Evolutionary conservation across 2,113 vertebrate genomes (phyloP).

Genomic region (Poeciliopsis retropinna): DNA sequence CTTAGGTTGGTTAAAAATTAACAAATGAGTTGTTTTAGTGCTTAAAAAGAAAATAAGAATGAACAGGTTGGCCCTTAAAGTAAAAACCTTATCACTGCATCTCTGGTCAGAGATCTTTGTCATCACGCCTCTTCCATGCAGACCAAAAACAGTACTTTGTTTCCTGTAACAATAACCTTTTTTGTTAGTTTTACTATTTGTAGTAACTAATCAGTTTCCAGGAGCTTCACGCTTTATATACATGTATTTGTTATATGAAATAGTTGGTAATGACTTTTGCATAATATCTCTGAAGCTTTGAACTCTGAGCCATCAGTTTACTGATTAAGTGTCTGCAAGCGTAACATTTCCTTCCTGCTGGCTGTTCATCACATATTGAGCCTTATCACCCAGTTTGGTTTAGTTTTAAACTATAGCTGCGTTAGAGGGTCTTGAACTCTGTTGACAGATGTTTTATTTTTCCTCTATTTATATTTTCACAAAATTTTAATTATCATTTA

Average conservation of each 20-base stretch:
- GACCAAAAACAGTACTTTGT: neutral
- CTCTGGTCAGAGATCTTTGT: neutral
- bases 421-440: too few relatives aligned
- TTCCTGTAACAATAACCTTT: neutral
- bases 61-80: neutral
- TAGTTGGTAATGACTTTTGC: too few relatives aligned
- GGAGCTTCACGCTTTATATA: neutral
- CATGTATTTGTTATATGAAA: too few relatives aligned
- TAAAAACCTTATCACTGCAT: neutral
- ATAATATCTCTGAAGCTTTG: neutral
- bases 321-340: neutral
- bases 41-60: neutral
- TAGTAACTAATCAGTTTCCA: neutral
- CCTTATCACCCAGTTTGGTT: too few relatives aligned
- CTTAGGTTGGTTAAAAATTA: neutral
- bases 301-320: neutral
- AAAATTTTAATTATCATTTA: neutral
- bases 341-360: neutral
- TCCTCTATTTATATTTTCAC: neutral
- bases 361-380: neutral
- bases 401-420: too few relatives aligned
- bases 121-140: neutral
- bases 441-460: too few relatives aligned
- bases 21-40: neutral
- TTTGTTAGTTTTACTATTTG: neutral